Percentiles rank a stretch among this genome's conserved stretches.
Conservation (phyloP, 2,888 invertebrate genomes). For the Zonitis immaculata region DNA sequence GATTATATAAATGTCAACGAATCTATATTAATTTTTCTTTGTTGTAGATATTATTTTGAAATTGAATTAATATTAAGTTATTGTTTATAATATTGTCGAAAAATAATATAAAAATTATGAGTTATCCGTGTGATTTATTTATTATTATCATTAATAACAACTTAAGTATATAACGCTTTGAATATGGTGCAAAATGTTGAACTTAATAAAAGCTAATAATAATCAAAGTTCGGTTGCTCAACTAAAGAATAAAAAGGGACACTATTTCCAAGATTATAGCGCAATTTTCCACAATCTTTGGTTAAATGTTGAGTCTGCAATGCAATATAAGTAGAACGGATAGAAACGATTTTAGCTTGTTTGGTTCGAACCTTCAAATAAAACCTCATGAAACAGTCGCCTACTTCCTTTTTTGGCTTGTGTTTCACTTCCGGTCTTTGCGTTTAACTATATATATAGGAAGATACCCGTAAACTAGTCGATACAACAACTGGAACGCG, state of each 20-base stretch:
- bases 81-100: constrained; percentile 28
- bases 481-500: constrained; percentile 33
- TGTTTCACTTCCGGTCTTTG: constrained; percentile 38
- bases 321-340: constrained; percentile 38
- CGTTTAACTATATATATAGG: constrained; percentile 23
- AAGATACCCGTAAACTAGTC: constrained; percentile 32
- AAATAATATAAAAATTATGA: constrained; percentile 26
- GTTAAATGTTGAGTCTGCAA: constrained; percentile 32
- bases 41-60: constrained; percentile 1
- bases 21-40: constrained; percentile 1
- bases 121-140: constrained; percentile 15
- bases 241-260: constrained; percentile 22
- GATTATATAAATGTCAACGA: constrained; percentile 6
- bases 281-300: constrained; percentile 32
- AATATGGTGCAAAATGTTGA: constrained; percentile 6
- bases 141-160: not conserved
- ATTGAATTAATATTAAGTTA: constrained; percentile 19
- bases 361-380: constrained; percentile 39
- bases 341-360: constrained; percentile 40
- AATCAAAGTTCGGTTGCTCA: constrained; percentile 18
- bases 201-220: constrained; percentile 21
- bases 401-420: constrained; percentile 38
- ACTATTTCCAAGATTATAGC: constrained; percentile 31
- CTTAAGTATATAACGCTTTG: not conserved
- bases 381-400: constrained; percentile 39